Base-by-base conservation (phyloP, 1,140 invertebrate species). In the Capitella teleta region DNA sequence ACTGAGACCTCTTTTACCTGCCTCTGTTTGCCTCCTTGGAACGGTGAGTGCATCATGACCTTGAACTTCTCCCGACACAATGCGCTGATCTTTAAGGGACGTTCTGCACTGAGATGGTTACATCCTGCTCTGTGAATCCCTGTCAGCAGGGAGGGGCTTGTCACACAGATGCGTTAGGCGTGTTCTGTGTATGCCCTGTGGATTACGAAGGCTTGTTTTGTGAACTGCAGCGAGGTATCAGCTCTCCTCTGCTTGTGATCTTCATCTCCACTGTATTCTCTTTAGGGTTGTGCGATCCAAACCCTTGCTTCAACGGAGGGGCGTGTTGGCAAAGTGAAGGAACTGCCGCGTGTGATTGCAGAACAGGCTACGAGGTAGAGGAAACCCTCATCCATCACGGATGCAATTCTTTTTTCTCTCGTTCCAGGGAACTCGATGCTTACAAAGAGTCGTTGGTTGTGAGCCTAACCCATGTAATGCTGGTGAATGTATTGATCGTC, bases 141-240 rank as follows among this genome's bases (percentile, higher is more conserved):
- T 55, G 53, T 46, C 2, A 48, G 21, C 40, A 55, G 14, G 44
- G 38, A 24, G 49, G 49, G 16, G 36, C 44, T 0, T 55, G 53
- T 42, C 26, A 10, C 0, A 30, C 26, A 3, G 53, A 55, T 34
- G 28, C 2, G 40, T 18, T 52, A n/a, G 53, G 53, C 14, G 38
- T 55, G 14, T 55, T 40, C 23, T 55, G 53, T 42, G 10, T 21
- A 18, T 55, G 53, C 26, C 2, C 53, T 1, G 28, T 16, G 8
- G 16, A 30, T 12, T 55, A 52, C 43, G 44, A 52, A 8, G 53
- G 53, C 19, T 30, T 55, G 10, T 48, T 55, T 40, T 55, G 53
- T 42, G 43, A 55, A 28, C 25, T 47, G 12, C 34, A 5, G 16
- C 43, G 36, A 34, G 47, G 52, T 50, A 51, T 2, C 14, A 19